Evolutionary conservation across 1,140 invertebrate species (phyloP), one percentile per base, ranked within the genome.

Genomic region (Triops longicaudatus): DNA sequence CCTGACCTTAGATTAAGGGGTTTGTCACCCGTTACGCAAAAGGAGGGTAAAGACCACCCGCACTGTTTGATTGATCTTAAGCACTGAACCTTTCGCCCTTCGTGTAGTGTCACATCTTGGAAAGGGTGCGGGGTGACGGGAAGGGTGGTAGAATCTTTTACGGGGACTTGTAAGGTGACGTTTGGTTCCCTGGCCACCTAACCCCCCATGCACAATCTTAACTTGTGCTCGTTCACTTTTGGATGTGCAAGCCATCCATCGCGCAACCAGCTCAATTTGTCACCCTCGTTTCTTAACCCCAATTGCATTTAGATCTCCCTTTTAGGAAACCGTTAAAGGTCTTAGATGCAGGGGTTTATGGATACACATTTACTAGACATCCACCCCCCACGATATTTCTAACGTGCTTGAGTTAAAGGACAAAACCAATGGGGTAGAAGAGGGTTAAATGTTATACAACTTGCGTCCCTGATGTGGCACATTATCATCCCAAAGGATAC

Each of bases 241-340:
- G 50, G 22, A 63, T 63, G 14, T 5, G 14, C 14, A 63, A 17
- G 9, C 22, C 50, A 63, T 63, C 50, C 50, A 22, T 63, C 50
- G 50, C 7, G 50, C 50, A 63, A 63, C 50, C 50, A 63, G 50
- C 17, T 63, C 50, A 63, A 63, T 63, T 63, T 63, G 50, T 63
- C 50, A 63, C 50, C 50, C 50, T 63, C 22, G 17, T 22, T 63
- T 6, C 50, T 63, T n/a, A 17, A 63, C 50, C 22, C 14, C 22
- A n/a, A 63, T 22, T 63, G 17, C 50, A 17, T 17, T 63, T 17
- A 17, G 50, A 6, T 63, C 5, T 63, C 50, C 22, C 50, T 10
- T 10, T 22, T n/a, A 63, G 50, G 50, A 63, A 63, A 63, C 50
- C 50, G 50, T 63, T 63, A 63, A 22, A 63, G 22, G 14, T 22